These are phyloP conservation scores for Aethes cnicana DNA, from an alignment of 2,888 invertebrate species.

Conservation along the genomic window DNA sequence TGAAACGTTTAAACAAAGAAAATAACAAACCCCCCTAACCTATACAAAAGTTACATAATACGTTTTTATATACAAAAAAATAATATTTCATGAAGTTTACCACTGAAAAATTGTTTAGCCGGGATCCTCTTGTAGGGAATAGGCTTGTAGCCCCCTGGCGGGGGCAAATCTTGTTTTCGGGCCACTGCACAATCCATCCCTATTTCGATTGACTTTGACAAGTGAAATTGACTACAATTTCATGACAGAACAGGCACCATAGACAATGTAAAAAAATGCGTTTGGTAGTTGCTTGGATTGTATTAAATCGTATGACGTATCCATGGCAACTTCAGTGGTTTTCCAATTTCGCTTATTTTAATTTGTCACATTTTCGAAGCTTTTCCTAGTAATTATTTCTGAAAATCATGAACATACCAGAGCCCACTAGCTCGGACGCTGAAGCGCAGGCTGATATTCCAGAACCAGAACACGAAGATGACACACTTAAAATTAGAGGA, in stretches of 20 bases:
- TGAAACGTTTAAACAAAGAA: too few relatives aligned
- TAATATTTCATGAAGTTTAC: conserved; percentile 65
- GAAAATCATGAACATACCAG: conserved; percentile 35
- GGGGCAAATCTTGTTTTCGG: conserved; percentile 94
- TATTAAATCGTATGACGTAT: background rate
- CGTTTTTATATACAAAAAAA: conserved; percentile 21
- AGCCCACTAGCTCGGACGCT: conserved; percentile 44
- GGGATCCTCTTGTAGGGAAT: conserved; percentile 88
- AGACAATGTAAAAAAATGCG: background rate
- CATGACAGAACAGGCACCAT: background rate
- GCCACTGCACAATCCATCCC: conserved; percentile 61
- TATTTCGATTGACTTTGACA: conserved; percentile 30
- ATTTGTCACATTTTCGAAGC: background rate
- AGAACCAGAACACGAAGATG: conserved; percentile 51
- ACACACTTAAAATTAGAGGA: conserved; percentile 60
- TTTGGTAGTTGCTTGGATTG: background rate
- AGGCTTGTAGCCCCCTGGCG: conserved; percentile 93
- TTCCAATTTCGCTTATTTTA: too few relatives aligned
- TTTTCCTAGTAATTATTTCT: background rate
- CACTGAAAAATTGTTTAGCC: conserved; percentile 86
- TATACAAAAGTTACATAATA: conserved; percentile 66
- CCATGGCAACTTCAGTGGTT: conserved; percentile 23
- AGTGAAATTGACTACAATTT: conserved; percentile 3
- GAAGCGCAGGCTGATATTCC: conserved; percentile 66
- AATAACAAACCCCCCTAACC: conserved; percentile 49